Conservation (phyloP, 2,888 invertebrate species). For the Mechanitis messenoides region DNA sequence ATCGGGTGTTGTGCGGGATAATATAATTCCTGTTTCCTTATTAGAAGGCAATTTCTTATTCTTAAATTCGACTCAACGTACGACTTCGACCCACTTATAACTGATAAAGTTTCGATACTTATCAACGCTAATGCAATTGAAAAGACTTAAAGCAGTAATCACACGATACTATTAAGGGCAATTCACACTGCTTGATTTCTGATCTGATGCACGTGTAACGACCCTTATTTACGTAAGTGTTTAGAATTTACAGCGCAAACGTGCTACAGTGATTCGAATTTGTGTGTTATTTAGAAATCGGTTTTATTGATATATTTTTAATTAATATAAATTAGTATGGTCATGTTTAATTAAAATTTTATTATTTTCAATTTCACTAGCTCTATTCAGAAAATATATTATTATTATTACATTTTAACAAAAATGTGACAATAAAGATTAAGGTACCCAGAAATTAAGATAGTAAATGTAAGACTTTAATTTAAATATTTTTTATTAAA, state of each 20-base stretch:
- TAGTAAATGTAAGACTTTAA: too few relatives aligned
- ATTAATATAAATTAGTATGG: slow-evolving; percentile 1
- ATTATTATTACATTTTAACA: slow-evolving; percentile 1
- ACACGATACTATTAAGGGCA: slow-evolving; percentile 9
- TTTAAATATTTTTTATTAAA: too few relatives aligned
- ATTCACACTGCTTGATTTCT: slow-evolving; percentile 12
- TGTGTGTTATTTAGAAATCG: slow-evolving; percentile 26
- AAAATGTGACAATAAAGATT: not conserved
- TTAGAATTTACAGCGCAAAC: slow-evolving; percentile 30
- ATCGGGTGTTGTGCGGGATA: too few relatives aligned
- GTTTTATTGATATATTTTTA: slow-evolving; percentile 8
- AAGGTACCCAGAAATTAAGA: not conserved
- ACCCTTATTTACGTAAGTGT: slow-evolving; percentile 30
- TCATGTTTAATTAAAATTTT: too few relatives aligned
- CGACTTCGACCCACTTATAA: not conserved
- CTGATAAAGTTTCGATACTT: slow-evolving; percentile 14
- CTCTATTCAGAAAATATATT: not conserved
- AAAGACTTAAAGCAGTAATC: slow-evolving; percentile 15
- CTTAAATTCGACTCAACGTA: not conserved
- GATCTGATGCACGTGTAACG: slow-evolving; percentile 20
- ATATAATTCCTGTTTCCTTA: not conserved
- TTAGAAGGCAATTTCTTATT: not conserved
- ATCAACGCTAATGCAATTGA: slow-evolving; percentile 27
- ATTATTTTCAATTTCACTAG: too few relatives aligned
- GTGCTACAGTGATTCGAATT: slow-evolving; percentile 29